Percentiles rank a stretch among this genome's conserved stretches.
Conservation (phyloP, 2,888 invertebrate species). For the Andrena dorsata region DNA sequence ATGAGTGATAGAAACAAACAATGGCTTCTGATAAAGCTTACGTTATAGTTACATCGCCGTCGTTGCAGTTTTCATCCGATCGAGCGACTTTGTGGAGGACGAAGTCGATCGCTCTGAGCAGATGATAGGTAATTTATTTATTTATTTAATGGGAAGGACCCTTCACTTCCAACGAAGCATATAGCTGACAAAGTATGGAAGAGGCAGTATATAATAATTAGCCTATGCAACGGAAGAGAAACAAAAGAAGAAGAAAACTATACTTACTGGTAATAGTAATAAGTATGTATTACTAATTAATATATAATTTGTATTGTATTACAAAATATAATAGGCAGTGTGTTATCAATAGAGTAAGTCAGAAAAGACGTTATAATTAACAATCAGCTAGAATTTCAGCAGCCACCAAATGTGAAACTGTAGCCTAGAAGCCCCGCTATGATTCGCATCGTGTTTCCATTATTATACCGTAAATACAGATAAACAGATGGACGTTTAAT, state of each 20-base stretch:
- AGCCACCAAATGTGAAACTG: not conserved
- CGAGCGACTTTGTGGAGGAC: not conserved
- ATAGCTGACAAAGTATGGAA: no score
- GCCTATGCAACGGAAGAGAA: no score
- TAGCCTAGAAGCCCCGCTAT: not conserved
- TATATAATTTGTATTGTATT: no score
- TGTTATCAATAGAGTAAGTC: no score
- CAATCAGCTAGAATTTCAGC: no score
- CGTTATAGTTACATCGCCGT: not conserved
- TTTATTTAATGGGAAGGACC: not conserved
- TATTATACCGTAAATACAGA: not conserved
- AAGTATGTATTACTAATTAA: no score
- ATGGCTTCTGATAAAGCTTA: not conserved
- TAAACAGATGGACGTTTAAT: not conserved
- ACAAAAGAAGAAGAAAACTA: no score
- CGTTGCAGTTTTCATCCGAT: not conserved
- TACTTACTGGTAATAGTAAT: no score
- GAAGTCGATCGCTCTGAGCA: not conserved
- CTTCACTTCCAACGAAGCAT: no score
- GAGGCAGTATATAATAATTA: no score
- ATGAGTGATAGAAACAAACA: not conserved
- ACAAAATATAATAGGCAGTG: no score
- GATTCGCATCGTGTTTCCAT: not conserved
- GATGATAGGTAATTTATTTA: not conserved
- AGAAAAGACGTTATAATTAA: no score